Base-by-base conservation (phyloP, 2,797 vertebrate species). In the Galago senegalensis region DNA sequence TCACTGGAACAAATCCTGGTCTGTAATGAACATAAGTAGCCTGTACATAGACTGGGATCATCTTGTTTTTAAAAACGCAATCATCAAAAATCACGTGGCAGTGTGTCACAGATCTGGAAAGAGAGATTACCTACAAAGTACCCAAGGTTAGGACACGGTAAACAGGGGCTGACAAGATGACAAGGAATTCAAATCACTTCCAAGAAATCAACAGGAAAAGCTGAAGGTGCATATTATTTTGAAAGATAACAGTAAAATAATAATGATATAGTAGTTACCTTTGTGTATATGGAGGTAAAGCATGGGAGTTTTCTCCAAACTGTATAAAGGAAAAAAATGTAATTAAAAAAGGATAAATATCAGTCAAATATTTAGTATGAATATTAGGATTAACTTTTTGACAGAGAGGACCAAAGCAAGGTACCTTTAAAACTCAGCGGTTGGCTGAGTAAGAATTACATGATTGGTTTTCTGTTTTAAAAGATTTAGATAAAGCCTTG, bases 401-500 rank as follows among this genome's bases (percentile, higher is more conserved):
- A 63, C 21, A 84, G 58, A 84, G 40, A 79, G 18, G 34, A 77
- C 29, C 34, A n/a, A 88, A 91, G 58, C 84, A 72, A 87, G 49
- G 18, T 14, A 84, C 60, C 34, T 96, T 94, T 65, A 49, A 91
- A 87, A 87, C 53, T 91, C 53, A 77, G 58, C 25, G 37, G 70
- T 58, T 72, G 31, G 34, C 56, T 63, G 40, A 43, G 77, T 88
- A 76, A 94, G 43, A 79, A 83, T 77, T 69, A 49, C 16, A 7
- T 37, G 56, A 83, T 87, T 87, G 34, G 18, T 77, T 82, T 91
- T 70, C 46, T 77, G 10, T 31, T 43, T 87, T 91, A 77, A 91
- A 83, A 72, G 77, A 63, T 83, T 91, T 77, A 82, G n/a, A 31
- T 17, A 72, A 94, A 91, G 34, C 29, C 7, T 91, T 91, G 46